Percentiles rank a stretch among this genome's conserved stretches.
phyloP scores from a whole-genome alignment of 2,797 vertebrate genomes.

The Micrastur ruficollis region DNA sequence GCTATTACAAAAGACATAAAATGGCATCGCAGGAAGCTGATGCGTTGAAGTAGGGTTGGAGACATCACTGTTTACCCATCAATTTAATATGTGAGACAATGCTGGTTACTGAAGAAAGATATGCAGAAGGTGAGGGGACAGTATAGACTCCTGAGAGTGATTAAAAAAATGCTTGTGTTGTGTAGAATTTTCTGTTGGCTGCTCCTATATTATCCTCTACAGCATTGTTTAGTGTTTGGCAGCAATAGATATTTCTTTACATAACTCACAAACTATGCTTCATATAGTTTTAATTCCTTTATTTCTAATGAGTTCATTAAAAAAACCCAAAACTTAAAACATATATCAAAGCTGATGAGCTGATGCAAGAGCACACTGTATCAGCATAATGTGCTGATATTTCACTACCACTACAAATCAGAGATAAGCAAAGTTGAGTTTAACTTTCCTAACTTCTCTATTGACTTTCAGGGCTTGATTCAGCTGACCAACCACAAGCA shows the following conservation, averaged over 20 bases:
- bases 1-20: accelerated
- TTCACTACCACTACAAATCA: neutral
- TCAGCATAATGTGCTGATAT: neutral
- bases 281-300: neutral
- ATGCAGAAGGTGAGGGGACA: neutral
- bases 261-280: neutral
- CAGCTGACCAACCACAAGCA: neutral
- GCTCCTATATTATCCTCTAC: neutral
- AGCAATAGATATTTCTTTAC: neutral
- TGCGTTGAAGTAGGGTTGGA: neutral
- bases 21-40: neutral
- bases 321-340: neutral
- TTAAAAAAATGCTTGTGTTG: neutral
- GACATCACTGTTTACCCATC: neutral
- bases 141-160: neutral
- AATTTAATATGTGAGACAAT: neutral
- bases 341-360: neutral
- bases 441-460: neutral
- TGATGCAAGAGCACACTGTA: neutral
- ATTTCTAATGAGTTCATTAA: neutral
- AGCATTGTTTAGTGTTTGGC: neutral
- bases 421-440: neutral
- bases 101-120: neutral
- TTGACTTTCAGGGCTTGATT: neutral
- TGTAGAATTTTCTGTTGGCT: neutral